Evolutionary conservation across 2,797 vertebrate genomes (phyloP).

Genomic region (Periophthalmus magnuspinnatus): DNA sequence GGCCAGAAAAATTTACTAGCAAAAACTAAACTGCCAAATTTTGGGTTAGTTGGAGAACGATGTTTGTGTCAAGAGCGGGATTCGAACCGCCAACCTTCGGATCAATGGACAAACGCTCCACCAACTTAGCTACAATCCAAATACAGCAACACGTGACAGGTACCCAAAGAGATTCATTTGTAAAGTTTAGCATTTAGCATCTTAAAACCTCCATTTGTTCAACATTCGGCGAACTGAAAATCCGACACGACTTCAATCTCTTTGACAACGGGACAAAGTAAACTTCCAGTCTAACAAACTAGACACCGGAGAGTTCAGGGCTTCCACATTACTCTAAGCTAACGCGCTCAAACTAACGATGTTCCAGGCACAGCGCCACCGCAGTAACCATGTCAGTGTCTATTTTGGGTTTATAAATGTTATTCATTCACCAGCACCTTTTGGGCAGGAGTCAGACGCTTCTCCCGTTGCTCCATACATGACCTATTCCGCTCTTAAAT

Average conservation of each 20-base stretch:
- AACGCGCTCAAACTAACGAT: conserved; percentile 9
- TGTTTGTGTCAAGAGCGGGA: too few species aligned
- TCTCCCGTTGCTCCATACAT: conserved; percentile 52
- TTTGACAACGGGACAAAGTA: conserved; percentile 2
- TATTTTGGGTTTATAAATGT: conserved; percentile 55
- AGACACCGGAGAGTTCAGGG: conserved; percentile 29
- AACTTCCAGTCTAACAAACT: conserved; percentile 23
- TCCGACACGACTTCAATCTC: background rate
- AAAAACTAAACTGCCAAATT: background rate
- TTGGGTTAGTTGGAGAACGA: background rate
- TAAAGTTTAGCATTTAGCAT: too few species aligned
- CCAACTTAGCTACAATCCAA: background rate
- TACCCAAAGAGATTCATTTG: too few species aligned
- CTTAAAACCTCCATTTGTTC: too few species aligned
- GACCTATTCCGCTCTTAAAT: conserved; percentile 70
- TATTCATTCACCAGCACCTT: conserved; percentile 58
- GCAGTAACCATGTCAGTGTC: conserved; percentile 33
- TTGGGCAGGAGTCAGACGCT: conserved; percentile 50
- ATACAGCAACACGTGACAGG: background rate
- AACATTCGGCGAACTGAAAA: too few species aligned
- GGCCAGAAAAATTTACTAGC: background rate
- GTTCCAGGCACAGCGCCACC: conserved; percentile 25
- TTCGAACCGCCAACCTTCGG: too few species aligned
- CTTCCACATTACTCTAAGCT: conserved; percentile 22
- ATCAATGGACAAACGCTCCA: too few species aligned